These are phyloP conservation scores for Labia minor DNA, from an alignment of 2,888 invertebrate genomes.

Conservation along the genomic window DNA sequence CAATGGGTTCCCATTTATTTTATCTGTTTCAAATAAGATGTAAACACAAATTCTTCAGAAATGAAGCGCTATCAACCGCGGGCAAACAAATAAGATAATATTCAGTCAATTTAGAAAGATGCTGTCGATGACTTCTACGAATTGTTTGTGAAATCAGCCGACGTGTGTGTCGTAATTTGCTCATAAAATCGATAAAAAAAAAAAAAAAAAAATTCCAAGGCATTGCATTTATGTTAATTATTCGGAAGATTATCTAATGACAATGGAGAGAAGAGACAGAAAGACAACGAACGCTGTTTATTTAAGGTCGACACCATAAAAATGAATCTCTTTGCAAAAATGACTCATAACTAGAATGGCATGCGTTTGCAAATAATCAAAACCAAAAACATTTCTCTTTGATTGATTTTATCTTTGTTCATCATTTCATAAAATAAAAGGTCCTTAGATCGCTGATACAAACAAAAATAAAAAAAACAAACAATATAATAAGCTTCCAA, in stretches of 20 bases:
- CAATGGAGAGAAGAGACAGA: not conserved
- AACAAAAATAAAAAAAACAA: not conserved
- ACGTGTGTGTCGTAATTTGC: constrained; percentile 3
- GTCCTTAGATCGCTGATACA: too few relatives aligned
- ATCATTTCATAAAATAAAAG: not conserved
- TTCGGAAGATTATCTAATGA: not conserved
- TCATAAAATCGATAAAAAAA: not conserved
- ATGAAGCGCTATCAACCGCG: not conserved
- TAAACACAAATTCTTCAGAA: too few relatives aligned
- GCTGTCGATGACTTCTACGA: not conserved
- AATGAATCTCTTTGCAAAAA: not conserved
- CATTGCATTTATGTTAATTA: constrained; percentile 5
- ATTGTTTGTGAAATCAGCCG: constrained; percentile 5
- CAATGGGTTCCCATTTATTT: too few relatives aligned
- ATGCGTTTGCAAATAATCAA: not conserved
- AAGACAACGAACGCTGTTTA: not conserved
- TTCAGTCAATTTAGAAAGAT: not conserved
- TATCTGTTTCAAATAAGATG: too few relatives aligned
- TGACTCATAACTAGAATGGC: not conserved
- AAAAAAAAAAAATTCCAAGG: not conserved
- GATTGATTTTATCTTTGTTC: not conserved
- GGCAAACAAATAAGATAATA: constrained; percentile 3
- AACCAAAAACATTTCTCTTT: not conserved
- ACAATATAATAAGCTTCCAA: not conserved
- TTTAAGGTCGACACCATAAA: not conserved